Percentiles rank a stretch among this genome's conserved stretches.
Evolutionary conservation across 2,113 vertebrate genomes (phyloP).

Genomic region (Ptilorrhoa leucosticta): DNA sequence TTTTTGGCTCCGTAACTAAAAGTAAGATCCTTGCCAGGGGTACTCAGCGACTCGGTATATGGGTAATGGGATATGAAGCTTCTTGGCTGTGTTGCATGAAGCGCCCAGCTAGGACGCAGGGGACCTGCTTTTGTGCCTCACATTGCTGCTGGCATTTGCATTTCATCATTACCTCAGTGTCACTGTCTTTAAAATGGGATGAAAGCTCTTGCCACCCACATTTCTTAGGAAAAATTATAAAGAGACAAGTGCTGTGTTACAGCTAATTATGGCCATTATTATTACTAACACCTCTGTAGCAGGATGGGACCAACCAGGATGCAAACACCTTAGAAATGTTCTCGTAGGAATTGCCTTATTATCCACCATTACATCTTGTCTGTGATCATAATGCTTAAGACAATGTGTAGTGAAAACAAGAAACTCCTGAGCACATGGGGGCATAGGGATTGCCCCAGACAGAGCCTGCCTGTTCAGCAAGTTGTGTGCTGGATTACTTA

Average conservation of each 20-base stretch:
- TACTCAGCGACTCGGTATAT: not conserved
- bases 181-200: not conserved
- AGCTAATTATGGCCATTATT: not conserved
- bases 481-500: not conserved
- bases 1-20: slow-evolving; percentile 11
- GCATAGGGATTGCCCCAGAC: not conserved
- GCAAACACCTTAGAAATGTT: not conserved
- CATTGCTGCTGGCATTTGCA: not conserved
- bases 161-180: not conserved
- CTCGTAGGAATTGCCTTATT: not conserved
- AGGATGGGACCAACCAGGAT: not conserved
- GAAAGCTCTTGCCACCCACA: not conserved
- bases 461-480: not conserved
- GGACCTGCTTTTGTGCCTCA: not conserved
- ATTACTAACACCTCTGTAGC: not conserved
- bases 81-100: not conserved
- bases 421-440: not conserved
- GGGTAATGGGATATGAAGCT: slow-evolving; percentile 12
- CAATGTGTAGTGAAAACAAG: not conserved
- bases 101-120: not conserved
- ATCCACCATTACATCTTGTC: not conserved
- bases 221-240: not conserved
- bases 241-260: not conserved
- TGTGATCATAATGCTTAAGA: not conserved
- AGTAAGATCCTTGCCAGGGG: slow-evolving; percentile 2